These are phyloP conservation scores for Naso thynnoides DNA, from an alignment of 2,797 vertebrate genomes.

Conservation along the genomic window DNA sequence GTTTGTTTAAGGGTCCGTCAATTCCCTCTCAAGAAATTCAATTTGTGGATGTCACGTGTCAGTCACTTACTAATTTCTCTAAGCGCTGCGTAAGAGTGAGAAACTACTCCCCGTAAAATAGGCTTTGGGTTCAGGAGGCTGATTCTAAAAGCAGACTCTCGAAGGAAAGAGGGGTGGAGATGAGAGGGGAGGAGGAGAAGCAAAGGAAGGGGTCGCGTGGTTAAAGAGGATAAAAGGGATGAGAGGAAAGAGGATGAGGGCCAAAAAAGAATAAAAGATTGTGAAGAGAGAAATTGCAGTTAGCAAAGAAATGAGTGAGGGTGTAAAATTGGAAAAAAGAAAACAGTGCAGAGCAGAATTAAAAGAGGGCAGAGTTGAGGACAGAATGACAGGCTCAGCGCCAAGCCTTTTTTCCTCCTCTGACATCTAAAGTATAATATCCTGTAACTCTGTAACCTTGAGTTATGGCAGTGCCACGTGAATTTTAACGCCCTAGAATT, in stretches of 20 bases:
- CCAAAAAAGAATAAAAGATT: conserved; percentile 10
- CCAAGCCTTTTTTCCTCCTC: conserved; percentile 21
- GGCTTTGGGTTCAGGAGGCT: conserved; percentile 73
- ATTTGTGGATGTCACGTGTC: conserved; percentile 73
- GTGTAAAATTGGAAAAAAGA: not conserved
- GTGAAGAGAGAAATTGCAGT: conserved; percentile 11
- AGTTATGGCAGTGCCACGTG: conserved; percentile 13
- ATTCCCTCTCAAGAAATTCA: conserved; percentile 72
- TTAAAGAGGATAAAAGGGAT: conserved; percentile 48
- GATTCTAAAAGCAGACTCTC: conserved; percentile 60
- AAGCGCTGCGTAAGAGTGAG: conserved; percentile 64
- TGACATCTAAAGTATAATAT: conserved; percentile 40
- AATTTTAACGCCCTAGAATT: conserved; percentile 36
- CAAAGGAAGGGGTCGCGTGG: conserved; percentile 20
- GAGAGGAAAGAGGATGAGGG: conserved; percentile 30
- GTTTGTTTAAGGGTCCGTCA: conserved; percentile 41
- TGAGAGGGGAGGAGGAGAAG: conserved; percentile 9
- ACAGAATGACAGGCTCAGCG: conserved; percentile 39
- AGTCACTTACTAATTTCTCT: conserved; percentile 78
- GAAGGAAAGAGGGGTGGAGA: conserved; percentile 50
- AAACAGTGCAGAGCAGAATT: conserved; percentile 18
- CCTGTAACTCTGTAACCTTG: conserved; percentile 44
- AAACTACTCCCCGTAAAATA: conserved; percentile 80
- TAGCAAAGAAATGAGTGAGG: not conserved
- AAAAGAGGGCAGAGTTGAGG: conserved; percentile 35